Base-by-base conservation (phyloP, 2,113 vertebrate species). In the Emydura subglobosa region DNA sequence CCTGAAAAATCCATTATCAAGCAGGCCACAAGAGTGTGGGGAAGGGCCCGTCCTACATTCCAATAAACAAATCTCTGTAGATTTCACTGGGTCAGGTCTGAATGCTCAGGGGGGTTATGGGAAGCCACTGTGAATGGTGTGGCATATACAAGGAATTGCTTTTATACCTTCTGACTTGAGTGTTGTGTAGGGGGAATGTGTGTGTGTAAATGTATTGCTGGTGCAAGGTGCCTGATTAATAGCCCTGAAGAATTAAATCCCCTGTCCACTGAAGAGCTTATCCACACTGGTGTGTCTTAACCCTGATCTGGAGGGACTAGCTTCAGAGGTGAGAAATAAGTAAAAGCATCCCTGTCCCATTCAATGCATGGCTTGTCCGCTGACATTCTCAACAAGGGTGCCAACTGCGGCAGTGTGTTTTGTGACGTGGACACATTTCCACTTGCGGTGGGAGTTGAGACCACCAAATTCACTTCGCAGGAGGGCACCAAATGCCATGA, bases 81-180 rank as follows among this genome's bases (percentile, higher is more conserved):
- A 39, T 93, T 87, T 93, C 50, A 83, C n/a, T 29, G 65, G 94
- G 92, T 85, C 94, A 50, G 42, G 72, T 79, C 92, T 88, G 59
- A 95, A 89, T 42, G 50, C 91, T 93, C 83, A 49, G 82, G 86
- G 95, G 94, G 91, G 82, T 10, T 68, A 39, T 78, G 89, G 83
- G 86, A 85, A 94, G 94, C 89, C 86, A 11, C 85, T 91, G 87
- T 83, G 83, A 95, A 91, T 90, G 65, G 93, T 90, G 74, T 88
- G 89, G 80, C 68, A 83, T 19, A 79, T 87, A 97, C 96, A 97
- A 95, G 95, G 83, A 97, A 96, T 96, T 93, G 95, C 96, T 97
- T 97, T 97, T 97, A 97, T 95, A 68, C 74, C 87, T 95, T 95
- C 68, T 92, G 59, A 92, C 85, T 57, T 89, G 79, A 89, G 82